Conservation (phyloP, 2,888 invertebrate genomes). For the Tenodera sinensis region DNA sequence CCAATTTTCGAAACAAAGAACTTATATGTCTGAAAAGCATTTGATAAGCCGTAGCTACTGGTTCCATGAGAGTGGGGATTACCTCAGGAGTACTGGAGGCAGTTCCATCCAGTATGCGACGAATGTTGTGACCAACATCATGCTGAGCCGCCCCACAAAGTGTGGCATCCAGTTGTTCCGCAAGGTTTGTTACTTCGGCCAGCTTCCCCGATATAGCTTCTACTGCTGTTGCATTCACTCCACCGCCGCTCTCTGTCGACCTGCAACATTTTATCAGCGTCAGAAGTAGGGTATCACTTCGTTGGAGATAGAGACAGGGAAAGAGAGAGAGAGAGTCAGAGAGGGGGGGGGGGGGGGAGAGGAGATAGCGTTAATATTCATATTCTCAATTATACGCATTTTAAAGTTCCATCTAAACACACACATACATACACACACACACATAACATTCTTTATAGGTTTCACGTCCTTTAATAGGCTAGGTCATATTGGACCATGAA, state of each 20-base stretch:
- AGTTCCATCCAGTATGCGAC: conserved; percentile 37
- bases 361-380: background rate
- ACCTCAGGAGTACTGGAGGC: conserved; percentile 34
- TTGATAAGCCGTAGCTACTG: no score
- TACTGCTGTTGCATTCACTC: conserved; percentile 56
- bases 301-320: no score
- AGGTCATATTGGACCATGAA: no score
- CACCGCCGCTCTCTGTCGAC: conserved; percentile 32
- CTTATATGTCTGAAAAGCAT: no score
- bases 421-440: no score
- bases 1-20: no score
- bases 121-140: conserved; percentile 34
- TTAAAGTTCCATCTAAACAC: no score
- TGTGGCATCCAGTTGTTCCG: conserved; percentile 62
- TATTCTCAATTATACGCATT: background rate
- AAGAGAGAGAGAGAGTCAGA: no score
- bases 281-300: background rate
- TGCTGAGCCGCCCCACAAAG: conserved; percentile 38
- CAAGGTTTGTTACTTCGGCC: conserved; percentile 61
- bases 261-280: background rate
- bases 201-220: conserved; percentile 64
- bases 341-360: no score
- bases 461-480: no score
- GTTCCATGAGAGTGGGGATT: background rate
- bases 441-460: no score